These are phyloP conservation scores for Lamproptera curius DNA, from an alignment of 2,888 invertebrate species.

Conservation along the genomic window DNA sequence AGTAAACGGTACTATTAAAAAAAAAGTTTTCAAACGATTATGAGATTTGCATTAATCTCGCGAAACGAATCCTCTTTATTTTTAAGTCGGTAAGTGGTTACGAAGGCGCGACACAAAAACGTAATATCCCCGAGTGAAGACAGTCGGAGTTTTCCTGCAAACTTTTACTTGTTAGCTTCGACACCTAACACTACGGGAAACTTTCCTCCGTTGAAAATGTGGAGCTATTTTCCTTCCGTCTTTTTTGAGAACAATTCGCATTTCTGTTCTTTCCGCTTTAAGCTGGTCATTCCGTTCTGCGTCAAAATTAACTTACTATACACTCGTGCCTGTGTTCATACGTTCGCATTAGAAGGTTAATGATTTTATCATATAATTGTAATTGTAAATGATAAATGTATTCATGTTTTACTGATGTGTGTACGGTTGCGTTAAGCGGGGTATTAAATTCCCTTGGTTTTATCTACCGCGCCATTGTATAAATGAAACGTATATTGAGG, in stretches of 20 bases:
- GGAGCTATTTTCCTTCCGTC: not conserved
- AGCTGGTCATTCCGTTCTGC: too few relatives aligned
- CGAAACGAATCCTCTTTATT: not conserved
- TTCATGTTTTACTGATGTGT: not conserved
- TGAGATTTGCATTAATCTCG: too few relatives aligned
- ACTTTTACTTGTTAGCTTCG: slow-evolving; percentile 12
- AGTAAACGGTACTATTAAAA: too few relatives aligned
- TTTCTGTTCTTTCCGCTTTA: too few relatives aligned
- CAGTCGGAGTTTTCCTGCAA: not conserved
- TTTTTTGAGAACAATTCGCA: too few relatives aligned
- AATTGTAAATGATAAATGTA: not conserved
- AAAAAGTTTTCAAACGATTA: too few relatives aligned
- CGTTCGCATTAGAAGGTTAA: slow-evolving; percentile 7
- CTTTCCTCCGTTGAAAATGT: slow-evolving; percentile 6
- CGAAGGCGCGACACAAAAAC: slow-evolving; percentile 8
- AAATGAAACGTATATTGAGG: too few relatives aligned
- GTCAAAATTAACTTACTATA: too few relatives aligned
- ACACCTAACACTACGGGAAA: slow-evolving; percentile 12
- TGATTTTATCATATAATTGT: slow-evolving; percentile 5
- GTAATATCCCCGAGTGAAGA: slow-evolving; percentile 13
- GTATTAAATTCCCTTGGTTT: too few relatives aligned
- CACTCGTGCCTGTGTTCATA: slow-evolving; percentile 2
- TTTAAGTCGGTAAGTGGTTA: slow-evolving; percentile 3
- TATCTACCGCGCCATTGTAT: too few relatives aligned
- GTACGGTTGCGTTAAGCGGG: too few relatives aligned